phyloP scores from a whole-genome alignment of 2,888 invertebrate genomes.

The Biston betularia region DNA sequence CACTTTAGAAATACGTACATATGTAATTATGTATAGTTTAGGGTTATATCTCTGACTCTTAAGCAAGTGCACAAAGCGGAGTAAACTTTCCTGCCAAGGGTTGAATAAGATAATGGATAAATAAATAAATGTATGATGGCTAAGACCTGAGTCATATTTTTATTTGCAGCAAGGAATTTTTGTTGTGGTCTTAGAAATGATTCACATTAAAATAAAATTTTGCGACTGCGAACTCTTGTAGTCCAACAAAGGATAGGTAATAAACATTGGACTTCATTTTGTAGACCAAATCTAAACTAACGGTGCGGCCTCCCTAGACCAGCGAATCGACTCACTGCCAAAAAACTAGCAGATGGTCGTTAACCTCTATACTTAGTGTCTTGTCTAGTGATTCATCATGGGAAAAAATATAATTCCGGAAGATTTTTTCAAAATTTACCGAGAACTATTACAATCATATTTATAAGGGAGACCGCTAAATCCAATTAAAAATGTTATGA shows the following conservation, averaged over 20 bases:
- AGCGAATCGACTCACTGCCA: constrained; percentile 29
- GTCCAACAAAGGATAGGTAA: constrained; percentile 11
- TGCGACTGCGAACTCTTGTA: not conserved
- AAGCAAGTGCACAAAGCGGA: too few relatives aligned
- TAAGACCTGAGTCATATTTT: not conserved
- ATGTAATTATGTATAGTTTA: too few relatives aligned
- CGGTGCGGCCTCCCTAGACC: constrained; percentile 31
- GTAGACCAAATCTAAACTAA: constrained; percentile 32
- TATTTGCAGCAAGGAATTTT: not conserved
- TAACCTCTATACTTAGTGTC: constrained; percentile 34
- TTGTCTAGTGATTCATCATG: constrained; percentile 35
- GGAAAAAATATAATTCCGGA: constrained; percentile 2
- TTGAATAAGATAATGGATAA: too few relatives aligned
- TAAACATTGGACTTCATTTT: constrained; percentile 11
- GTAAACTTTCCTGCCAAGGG: too few relatives aligned
- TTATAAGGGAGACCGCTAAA: not conserved
- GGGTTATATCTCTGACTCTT: too few relatives aligned
- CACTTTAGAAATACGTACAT: too few relatives aligned
- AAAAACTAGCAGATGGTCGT: constrained; percentile 42
- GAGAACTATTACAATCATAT: not conserved
- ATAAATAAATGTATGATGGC: too few relatives aligned
- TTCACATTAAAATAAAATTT: not conserved
- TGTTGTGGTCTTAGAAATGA: constrained; percentile 7
- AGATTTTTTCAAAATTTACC: not conserved
- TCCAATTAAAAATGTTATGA: too few relatives aligned